Percentiles rank a stretch among this genome's conserved stretches.
phyloP scores from a whole-genome alignment of 2,113 vertebrate genomes.

The Rhizomys pruinosus region DNA sequence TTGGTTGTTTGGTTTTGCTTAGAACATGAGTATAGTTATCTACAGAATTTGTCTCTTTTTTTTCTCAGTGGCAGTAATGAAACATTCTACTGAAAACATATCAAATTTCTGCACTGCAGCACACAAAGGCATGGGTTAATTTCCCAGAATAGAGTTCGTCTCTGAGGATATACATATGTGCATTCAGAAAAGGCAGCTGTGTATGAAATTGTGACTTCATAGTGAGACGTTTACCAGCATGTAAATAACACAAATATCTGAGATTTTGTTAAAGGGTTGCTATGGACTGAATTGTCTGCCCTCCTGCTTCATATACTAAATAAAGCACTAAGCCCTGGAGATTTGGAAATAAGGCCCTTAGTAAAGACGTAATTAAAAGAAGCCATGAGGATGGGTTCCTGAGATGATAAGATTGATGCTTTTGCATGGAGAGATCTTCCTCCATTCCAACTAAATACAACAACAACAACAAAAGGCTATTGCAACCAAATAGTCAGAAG shows the following conservation, averaged over 20 bases:
- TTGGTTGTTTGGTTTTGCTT: conserved; percentile 25
- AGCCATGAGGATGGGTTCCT: neutral
- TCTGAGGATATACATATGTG: neutral
- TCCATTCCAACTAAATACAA: neutral
- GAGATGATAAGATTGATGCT: neutral
- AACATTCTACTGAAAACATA: conserved; percentile 28
- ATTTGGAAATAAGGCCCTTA: neutral
- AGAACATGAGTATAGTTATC: neutral
- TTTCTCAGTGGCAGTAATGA: neutral
- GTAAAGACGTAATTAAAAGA: neutral
- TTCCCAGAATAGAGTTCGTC: neutral
- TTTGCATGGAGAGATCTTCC: neutral
- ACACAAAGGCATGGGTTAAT: conserved; percentile 1
- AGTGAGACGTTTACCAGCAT: neutral
- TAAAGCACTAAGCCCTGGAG: neutral
- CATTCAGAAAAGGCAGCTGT: neutral
- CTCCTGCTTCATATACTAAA: neutral
- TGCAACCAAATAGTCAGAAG: neutral
- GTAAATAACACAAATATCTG: neutral
- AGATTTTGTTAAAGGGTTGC: neutral
- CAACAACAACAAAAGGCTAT: neutral
- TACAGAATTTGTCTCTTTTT: neutral
- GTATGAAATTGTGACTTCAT: neutral
- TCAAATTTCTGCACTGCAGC: neutral
- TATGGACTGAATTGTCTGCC: neutral